phyloP scores from a whole-genome alignment of 2,113 vertebrate species.

The Pantherophis guttatus region DNA sequence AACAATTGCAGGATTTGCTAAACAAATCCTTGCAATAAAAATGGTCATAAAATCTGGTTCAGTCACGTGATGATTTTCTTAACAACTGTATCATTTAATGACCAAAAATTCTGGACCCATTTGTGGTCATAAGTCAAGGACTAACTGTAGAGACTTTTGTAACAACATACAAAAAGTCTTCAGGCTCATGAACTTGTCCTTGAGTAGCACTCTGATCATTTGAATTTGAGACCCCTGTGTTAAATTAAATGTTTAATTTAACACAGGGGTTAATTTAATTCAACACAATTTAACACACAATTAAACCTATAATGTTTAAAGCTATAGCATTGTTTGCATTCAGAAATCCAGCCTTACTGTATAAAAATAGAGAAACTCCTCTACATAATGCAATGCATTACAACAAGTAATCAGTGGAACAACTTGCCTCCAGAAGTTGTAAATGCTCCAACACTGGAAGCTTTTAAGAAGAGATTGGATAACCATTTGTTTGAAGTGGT shows the following conservation, averaged over 20 bases:
- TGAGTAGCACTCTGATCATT: neutral
- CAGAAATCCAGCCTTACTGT: neutral
- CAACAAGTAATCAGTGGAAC: too few species aligned
- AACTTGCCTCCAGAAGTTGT: too few species aligned
- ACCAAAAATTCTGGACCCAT: neutral
- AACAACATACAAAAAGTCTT: neutral
- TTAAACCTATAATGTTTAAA: neutral
- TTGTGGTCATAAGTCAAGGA: too few species aligned
- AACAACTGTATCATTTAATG: neutral
- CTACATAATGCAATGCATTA: neutral
- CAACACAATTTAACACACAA: too few species aligned
- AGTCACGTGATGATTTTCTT: too few species aligned
- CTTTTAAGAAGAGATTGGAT: too few species aligned
- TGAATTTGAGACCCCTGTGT: neutral
- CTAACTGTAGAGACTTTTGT: neutral
- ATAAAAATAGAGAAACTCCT: neutral
- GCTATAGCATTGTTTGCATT: neutral
- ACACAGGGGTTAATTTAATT: too few species aligned
- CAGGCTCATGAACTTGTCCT: neutral
- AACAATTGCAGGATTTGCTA: too few species aligned
- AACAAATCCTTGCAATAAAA: neutral
- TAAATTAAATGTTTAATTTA: neutral
- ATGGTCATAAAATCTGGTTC: neutral
- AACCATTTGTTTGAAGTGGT: too few species aligned
- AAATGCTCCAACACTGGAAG: too few species aligned